Evolutionary conservation across 2,888 invertebrate species (phyloP).

Genomic region (Tinea trinotella): DNA sequence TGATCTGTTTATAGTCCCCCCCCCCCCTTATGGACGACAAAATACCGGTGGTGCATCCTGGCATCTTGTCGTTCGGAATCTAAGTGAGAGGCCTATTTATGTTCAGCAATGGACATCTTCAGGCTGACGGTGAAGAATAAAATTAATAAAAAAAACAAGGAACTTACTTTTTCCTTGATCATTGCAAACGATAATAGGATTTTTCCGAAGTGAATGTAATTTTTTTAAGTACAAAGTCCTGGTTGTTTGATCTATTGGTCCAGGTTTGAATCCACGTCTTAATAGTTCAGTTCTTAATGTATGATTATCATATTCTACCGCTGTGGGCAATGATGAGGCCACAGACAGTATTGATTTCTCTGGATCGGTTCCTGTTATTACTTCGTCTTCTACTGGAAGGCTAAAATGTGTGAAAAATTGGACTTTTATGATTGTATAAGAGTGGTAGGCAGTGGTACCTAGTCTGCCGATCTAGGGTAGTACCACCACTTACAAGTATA

Average conservation of each 20-base stretch:
- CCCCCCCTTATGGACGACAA: too few relatives aligned
- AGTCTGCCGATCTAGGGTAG: too few relatives aligned
- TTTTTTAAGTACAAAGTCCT: constrained; percentile 83
- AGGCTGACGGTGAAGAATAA: too few relatives aligned
- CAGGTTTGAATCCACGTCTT: constrained; percentile 78
- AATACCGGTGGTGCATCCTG: too few relatives aligned
- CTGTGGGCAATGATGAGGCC: constrained; percentile 71
- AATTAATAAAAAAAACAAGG: neutral
- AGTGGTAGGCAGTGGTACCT: too few relatives aligned
- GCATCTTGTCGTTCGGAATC: too few relatives aligned
- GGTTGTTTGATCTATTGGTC: constrained; percentile 85
- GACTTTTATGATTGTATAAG: too few relatives aligned
- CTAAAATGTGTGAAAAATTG: too few relatives aligned
- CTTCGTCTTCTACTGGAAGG: constrained; percentile 45
- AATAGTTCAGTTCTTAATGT: constrained; percentile 76
- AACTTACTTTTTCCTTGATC: constrained; percentile 40
- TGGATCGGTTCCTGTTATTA: constrained; percentile 33
- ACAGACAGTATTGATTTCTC: constrained; percentile 55
- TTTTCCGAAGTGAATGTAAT: constrained; percentile 73
- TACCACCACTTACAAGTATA: too few relatives aligned
- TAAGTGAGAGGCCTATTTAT: too few relatives aligned
- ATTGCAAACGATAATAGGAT: constrained; percentile 32
- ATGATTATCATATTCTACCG: constrained; percentile 77
- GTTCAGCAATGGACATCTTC: too few relatives aligned
- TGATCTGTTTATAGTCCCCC: too few relatives aligned